Percentiles rank a stretch among this genome's conserved stretches.
phyloP scores from a whole-genome alignment of 1,140 invertebrate genomes.

The Leptoteleia sp. region DNA sequence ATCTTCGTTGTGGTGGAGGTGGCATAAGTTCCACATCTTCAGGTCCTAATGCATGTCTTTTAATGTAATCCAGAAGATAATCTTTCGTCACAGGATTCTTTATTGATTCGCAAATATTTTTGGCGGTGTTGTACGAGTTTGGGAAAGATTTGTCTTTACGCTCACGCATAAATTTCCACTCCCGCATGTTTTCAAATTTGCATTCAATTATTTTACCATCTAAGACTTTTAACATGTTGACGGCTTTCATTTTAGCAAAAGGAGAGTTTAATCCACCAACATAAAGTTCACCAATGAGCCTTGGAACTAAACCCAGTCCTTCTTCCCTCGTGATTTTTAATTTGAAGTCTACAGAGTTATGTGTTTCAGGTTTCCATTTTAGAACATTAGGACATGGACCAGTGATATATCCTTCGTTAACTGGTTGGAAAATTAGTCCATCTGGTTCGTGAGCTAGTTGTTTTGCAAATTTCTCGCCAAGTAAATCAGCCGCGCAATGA shows the following conservation, averaged over 20 bases:
- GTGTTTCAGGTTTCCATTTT: constrained; percentile 97
- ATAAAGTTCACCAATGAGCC: constrained; percentile 89
- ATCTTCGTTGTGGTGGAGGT: no score
- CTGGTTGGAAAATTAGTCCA: constrained; percentile 98
- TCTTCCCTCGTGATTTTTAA: constrained; percentile 89
- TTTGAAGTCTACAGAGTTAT: constrained; percentile 98
- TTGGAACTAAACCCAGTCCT: constrained; percentile 87
- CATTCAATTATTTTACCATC: constrained; percentile 99
- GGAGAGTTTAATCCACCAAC: constrained; percentile 87
- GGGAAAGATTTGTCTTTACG: constrained; percentile 98
- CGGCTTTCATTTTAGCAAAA: constrained; percentile 88
- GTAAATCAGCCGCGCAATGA: constrained; percentile 84
- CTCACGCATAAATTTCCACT: constrained; percentile 98
- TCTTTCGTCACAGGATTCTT: no score
- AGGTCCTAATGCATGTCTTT: no score
- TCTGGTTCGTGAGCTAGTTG: constrained; percentile 96
- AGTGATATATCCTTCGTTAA: constrained; percentile 90
- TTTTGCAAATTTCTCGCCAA: constrained; percentile 93
- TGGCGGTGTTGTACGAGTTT: constrained; percentile 90
- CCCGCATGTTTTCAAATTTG: constrained; percentile 86
- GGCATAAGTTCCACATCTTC: no score
- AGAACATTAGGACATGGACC: constrained; percentile 92
- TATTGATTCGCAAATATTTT: no score
- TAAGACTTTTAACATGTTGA: constrained; percentile 88
- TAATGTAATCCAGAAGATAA: no score